A percentile compares a stretch with the other conserved stretches of the same genome.
Evolutionary conservation across 2,113 vertebrate species (phyloP).

Genomic region (Cyanoramphus novaezelandiae): DNA sequence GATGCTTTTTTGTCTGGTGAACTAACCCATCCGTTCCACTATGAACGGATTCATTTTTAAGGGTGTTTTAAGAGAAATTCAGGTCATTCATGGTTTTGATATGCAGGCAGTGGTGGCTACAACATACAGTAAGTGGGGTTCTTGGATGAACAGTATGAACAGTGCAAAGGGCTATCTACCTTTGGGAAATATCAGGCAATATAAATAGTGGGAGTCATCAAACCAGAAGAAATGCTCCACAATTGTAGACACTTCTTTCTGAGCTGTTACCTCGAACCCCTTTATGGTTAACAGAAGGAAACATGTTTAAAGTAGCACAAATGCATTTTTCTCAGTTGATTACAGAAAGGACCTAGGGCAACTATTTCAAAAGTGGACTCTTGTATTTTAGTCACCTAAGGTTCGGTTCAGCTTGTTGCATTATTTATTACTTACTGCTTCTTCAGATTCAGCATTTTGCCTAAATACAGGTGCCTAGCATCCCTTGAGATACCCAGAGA

Average conservation of each 20-base stretch:
- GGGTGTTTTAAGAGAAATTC: neutral
- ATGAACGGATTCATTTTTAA: neutral
- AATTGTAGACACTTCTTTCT: neutral
- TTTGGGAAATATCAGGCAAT: neutral
- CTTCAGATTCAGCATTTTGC: neutral
- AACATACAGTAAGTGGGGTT: neutral
- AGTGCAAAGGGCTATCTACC: neutral
- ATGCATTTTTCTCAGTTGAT: neutral
- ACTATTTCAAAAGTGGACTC: neutral
- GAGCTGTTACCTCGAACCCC: neutral
- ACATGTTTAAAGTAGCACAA: neutral
- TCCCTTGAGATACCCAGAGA: neutral
- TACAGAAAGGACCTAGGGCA: neutral
- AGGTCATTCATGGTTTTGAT: neutral
- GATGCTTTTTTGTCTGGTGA: neutral
- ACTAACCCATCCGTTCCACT: neutral
- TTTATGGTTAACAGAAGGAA: neutral
- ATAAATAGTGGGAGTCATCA: neutral
- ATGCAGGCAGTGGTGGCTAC: neutral
- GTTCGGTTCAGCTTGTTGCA: neutral
- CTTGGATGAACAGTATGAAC: neutral
- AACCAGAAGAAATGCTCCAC: neutral
- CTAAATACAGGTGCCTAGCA: neutral
- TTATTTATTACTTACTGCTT: neutral
- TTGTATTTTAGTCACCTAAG: neutral